Conservation (phyloP, 2,797 vertebrate species). For the Macropus fuliginosus region DNA sequence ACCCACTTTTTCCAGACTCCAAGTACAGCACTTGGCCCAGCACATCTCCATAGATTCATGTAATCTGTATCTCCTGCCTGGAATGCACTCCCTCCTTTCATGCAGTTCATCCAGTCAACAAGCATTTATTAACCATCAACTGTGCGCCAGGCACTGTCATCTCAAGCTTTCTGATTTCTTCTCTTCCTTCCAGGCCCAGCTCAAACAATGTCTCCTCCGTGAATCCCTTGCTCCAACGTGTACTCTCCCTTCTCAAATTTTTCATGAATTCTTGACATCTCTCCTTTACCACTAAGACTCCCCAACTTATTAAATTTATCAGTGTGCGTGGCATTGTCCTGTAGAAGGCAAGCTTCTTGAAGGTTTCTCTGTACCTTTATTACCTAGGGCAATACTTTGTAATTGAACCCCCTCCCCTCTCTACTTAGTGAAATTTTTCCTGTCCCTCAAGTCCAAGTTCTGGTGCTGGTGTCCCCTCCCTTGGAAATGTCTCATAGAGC, state of each 20-base stretch:
- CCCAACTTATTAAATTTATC: background rate
- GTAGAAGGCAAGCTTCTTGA: background rate
- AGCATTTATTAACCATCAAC: background rate
- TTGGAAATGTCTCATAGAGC: background rate
- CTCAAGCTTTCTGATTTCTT: background rate
- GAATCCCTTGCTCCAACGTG: background rate
- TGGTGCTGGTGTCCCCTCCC: background rate
- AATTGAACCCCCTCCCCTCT: background rate
- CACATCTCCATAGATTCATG: background rate
- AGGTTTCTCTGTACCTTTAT: background rate
- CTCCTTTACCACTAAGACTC: background rate
- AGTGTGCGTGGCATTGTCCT: background rate
- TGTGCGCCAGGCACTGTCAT: background rate
- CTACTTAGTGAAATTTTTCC: background rate
- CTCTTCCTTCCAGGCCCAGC: background rate
- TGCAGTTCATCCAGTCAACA: background rate
- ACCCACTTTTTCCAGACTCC: background rate
- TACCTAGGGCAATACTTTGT: background rate
- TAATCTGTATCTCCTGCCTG: background rate
- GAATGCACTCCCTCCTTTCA: background rate
- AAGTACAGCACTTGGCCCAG: background rate
- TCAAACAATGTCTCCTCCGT: background rate
- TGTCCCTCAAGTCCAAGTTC: background rate
- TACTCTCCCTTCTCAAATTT: background rate
- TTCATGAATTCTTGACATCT: background rate